Base-by-base conservation (phyloP, 92 coral and sea anemone genomes). In the Virgularia gustaviana region DNA sequence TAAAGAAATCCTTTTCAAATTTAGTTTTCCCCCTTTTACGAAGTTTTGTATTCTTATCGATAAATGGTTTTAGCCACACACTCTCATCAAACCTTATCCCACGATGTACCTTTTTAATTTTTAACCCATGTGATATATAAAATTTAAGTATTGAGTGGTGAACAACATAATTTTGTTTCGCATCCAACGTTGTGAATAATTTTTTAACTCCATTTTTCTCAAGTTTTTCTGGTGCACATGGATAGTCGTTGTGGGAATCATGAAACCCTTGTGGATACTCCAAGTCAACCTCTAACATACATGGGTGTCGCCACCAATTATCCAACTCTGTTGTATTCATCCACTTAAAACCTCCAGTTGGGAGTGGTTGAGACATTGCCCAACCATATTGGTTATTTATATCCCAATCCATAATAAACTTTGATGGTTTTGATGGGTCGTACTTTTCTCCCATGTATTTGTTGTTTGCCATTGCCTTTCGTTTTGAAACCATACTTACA, bases 321-420 rank as follows among this genome's bases (percentile, higher is more conserved):
- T 34, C 23, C 1, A 67, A 0, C 4, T 67, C n/a, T 2, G 8
- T 0, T 2, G 5, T 33, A 4, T 5, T 25, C 74, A 67, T 45
- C 61, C 63, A 67, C 3, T 24, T 4, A 2, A 67, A 45, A 0
- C 9, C 63, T 0, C 23, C 32, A 1, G 6, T 2, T 10, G 74
- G 74, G 2, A 68, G 37, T 0, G 68, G 41, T 25, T 23, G 3
- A 13, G 3, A 0, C 75, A 68, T 68, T 0, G 57, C 75, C 63
- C 57, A 41, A 1, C 45, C 77, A 34, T 53, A 71, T 6, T 31
- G 66, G 23, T 71, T 71, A 15, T 70, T 70, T 10, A 27, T 38
- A 3, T 70, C 67, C 0, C 42, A 16, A 15, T 68, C 42, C 0
- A 23, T 0, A 9, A 71, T 53, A 19, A 0, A 71, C 4, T 13